Percentiles rank a stretch among this genome's conserved stretches.
phyloP scores from a whole-genome alignment of 2,113 vertebrate genomes.

The Mesocricetus auratus region DNA sequence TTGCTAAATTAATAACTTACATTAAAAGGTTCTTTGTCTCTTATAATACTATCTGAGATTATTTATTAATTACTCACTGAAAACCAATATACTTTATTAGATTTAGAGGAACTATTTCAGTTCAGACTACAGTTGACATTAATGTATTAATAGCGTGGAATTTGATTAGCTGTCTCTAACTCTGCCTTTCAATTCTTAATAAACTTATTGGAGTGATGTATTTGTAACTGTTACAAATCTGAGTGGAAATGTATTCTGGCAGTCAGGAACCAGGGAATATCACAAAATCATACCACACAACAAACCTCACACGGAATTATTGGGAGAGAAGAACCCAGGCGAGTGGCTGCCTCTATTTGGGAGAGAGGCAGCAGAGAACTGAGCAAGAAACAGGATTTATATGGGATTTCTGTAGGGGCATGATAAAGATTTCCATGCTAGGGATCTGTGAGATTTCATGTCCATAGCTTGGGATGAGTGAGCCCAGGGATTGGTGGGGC shows the following conservation, averaged over 20 bases:
- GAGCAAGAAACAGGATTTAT: no score
- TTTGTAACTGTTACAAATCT: not conserved
- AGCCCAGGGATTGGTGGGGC: no score
- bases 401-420: no score
- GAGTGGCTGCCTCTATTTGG: no score
- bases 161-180: not conserved
- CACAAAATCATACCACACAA: not conserved
- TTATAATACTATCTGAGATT: slow-evolving; percentile 41
- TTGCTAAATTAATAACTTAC: slow-evolving; percentile 22
- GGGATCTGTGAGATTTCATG: no score
- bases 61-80: slow-evolving; percentile 21
- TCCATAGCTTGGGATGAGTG: no score
- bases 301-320: not conserved
- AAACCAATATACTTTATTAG: not conserved
- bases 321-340: not conserved
- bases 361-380: no score
- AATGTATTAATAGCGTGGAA: not conserved
- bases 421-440: no score
- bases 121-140: not conserved
- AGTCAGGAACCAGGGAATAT: not conserved
- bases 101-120: slow-evolving; percentile 54
- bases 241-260: not conserved
- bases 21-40: not conserved
- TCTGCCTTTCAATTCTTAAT: slow-evolving; percentile 28
- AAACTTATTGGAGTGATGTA: not conserved